Evolutionary conservation across 2,888 invertebrate species (phyloP).

Genomic region (Brenthis hecate): DNA sequence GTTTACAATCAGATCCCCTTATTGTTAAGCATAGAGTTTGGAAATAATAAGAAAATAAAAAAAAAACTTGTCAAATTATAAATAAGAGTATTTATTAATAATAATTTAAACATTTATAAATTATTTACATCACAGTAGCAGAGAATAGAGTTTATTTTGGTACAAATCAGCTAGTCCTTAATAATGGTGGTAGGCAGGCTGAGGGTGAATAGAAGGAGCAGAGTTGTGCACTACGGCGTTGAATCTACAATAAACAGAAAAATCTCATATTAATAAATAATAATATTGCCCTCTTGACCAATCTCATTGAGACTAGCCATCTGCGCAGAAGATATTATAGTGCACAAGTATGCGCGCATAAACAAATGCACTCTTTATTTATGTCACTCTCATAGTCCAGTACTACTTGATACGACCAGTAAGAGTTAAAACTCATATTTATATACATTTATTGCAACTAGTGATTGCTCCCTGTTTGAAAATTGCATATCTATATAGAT

Average conservation of each 20-base stretch:
- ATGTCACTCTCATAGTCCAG: too few relatives aligned
- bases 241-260: slow-evolving; percentile 57
- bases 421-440: too few relatives aligned
- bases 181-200: slow-evolving; percentile 45
- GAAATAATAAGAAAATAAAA: neutral
- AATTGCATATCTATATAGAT: too few relatives aligned
- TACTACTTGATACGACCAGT: too few relatives aligned
- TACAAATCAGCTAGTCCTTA: slow-evolving; percentile 10
- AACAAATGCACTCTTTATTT: too few relatives aligned
- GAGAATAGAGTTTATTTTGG: too few relatives aligned
- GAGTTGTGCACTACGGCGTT: slow-evolving; percentile 76
- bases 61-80: neutral
- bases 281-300: too few relatives aligned
- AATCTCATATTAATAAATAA: neutral
- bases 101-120: slow-evolving; percentile 1
- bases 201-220: slow-evolving; percentile 60
- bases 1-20: neutral
- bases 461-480: too few relatives aligned
- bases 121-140: neutral
- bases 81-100: slow-evolving; percentile 1
- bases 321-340: too few relatives aligned
- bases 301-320: too few relatives aligned
- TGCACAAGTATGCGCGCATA: too few relatives aligned
- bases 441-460: too few relatives aligned
- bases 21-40: neutral